These are phyloP conservation scores for Halcyon leucocephala DNA, from an alignment of 2,797 vertebrate genomes.

Conservation along the genomic window DNA sequence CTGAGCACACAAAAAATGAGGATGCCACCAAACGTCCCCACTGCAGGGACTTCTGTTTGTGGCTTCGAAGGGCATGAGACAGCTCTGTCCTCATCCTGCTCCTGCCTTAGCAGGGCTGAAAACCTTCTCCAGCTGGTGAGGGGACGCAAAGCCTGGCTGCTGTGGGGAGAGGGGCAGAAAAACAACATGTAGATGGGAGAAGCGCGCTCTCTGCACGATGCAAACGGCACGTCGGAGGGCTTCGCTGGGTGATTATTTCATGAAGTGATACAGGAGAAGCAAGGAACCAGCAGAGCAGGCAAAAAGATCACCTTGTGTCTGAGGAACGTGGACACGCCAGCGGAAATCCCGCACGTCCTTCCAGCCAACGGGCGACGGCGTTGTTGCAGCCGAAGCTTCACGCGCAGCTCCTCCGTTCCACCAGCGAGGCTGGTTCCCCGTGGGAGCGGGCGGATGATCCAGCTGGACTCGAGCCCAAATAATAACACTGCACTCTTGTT, in stretches of 20 bases:
- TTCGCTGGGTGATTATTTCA: not conserved
- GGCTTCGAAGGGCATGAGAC: not conserved
- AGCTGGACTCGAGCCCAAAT: not conserved
- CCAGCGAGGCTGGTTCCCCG: not conserved
- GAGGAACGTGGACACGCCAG: not conserved
- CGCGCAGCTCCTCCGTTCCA: not conserved
- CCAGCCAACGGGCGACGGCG: not conserved
- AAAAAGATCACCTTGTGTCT: not conserved
- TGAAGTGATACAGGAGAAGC: not conserved
- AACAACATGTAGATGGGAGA: not conserved
- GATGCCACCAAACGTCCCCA: fast-evolving
- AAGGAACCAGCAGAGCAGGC: not conserved
- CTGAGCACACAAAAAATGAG: not conserved
- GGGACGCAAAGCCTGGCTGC: not conserved
- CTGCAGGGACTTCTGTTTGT: not conserved
- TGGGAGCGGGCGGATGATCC: not conserved
- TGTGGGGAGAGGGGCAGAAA: not conserved
- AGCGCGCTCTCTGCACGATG: not conserved
- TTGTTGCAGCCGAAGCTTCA: not conserved
- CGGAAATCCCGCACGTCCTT: not conserved
- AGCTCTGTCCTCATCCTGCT: not conserved
- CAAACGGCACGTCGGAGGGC: not conserved
- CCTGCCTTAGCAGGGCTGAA: not conserved
- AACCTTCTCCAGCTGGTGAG: not conserved
- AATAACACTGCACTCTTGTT: not conserved